Base-by-base conservation (phyloP, 1,140 invertebrate genomes). In the Gryllus bimaculatus region DNA sequence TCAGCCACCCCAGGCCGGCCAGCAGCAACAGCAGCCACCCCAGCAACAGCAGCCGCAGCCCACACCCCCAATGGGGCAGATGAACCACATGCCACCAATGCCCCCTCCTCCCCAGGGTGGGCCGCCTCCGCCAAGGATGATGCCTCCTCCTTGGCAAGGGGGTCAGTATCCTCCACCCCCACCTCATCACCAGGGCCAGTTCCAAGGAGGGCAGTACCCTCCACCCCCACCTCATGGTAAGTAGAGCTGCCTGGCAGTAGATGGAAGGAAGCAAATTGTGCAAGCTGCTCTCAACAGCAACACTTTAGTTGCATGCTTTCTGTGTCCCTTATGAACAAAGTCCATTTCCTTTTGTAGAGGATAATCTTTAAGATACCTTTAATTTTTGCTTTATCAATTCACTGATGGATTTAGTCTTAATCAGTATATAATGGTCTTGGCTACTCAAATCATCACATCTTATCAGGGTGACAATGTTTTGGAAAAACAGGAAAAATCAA, bases 111-210 rank as follows among this genome's bases (percentile, higher is more conserved):
- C 75, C 3, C 75, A 80, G 76, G 74, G 80, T 74, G 81, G 73
- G n/a, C 81, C 80, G 26, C 80, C 80, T 6, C 84, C 85, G 48
- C 83, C 86, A 10, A 81, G 84, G 1, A 85, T 82, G n/a, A 87
- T 87, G 79, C 87, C 86, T 20, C 86, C 86, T 8, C 85, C 85
- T 7, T 80, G 81, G 80, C 80, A 80, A 76, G 81, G 79, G 21
- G 87, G 81, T 85, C 88, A 78, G 87, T 88, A n/a, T 86, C 87
- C 85, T 77, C 83, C 84, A 15, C 86, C 87, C 18, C 83, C 82
- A 54, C 83, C 83, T 49, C 83, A 83, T 0, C 82, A 83, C 15
- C 78, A 79, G 47, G 80, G 80, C 5, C 26, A 39, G 12, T 75
- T 75, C 21, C 82, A 79, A 48, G 78, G 78, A 13, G 73, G 73